These are phyloP conservation scores for Drosophila carrolli DNA, from an alignment of 1,140 invertebrate species.

Conservation along the genomic window DNA sequence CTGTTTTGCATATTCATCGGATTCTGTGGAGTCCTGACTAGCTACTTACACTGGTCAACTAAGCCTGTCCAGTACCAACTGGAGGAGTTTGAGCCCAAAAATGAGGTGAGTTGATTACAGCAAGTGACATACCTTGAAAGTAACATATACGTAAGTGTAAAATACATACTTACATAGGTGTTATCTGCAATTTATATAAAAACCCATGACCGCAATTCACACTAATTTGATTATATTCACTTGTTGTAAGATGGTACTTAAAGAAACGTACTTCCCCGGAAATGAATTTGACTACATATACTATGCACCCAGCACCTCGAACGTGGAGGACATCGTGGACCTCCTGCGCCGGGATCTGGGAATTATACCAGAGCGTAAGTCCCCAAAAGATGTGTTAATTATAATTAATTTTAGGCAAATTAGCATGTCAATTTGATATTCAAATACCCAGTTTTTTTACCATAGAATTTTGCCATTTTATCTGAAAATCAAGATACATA, in stretches of 20 bases:
- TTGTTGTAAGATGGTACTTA: slow-evolving; percentile 32
- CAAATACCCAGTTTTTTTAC: too few relatives aligned
- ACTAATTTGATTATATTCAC: background rate
- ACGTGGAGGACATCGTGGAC: slow-evolving; percentile 74
- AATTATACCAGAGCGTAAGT: slow-evolving; percentile 77
- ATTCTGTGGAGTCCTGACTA: slow-evolving; percentile 11
- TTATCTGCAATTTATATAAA: slow-evolving; percentile 8
- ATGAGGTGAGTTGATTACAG: slow-evolving; percentile 51
- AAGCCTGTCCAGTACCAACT: slow-evolving; percentile 1
- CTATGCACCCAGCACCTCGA: slow-evolving; percentile 77
- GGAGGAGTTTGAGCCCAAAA: slow-evolving; percentile 43
- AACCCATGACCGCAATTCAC: slow-evolving; percentile 1
- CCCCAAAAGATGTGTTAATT: background rate
- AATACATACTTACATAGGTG: background rate
- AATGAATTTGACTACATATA: slow-evolving; percentile 74
- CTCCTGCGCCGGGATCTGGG: slow-evolving; percentile 74
- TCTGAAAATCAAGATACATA: too few relatives aligned
- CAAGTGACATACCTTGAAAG: background rate
- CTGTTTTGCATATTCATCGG: slow-evolving; percentile 14
- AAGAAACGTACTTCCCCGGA: slow-evolving; percentile 47
- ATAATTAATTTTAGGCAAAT: background rate
- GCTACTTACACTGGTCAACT: slow-evolving; percentile 49
- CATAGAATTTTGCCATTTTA: too few relatives aligned
- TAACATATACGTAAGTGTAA: background rate
- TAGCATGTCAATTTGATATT: too few relatives aligned